A percentile compares a stretch with the other conserved stretches of the same genome.
Evolutionary conservation across 2,888 invertebrate genomes (phyloP).

Genomic region (Phortica okadai): DNA sequence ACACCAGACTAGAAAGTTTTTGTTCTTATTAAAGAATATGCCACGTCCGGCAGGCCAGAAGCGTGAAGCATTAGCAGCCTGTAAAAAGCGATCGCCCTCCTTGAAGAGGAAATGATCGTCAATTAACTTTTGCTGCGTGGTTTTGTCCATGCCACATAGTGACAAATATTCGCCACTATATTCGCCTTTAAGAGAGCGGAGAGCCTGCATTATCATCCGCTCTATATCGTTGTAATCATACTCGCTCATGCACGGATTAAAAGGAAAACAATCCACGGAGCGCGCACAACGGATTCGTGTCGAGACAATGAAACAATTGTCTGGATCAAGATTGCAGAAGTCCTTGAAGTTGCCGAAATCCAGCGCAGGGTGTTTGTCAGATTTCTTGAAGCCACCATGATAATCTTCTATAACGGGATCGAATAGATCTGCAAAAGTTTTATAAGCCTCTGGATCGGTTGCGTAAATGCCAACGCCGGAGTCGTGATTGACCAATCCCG

Average conservation of each 20-base stretch:
- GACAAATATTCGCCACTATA: slow-evolving; percentile 95
- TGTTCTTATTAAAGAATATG: slow-evolving; percentile 96
- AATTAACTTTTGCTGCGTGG: slow-evolving; percentile 94
- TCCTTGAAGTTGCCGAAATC: slow-evolving; percentile 94
- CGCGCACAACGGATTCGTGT: slow-evolving; percentile 97
- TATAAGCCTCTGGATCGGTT: slow-evolving; percentile 96
- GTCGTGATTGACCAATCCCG: slow-evolving; percentile 96
- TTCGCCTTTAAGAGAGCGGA: slow-evolving; percentile 88
- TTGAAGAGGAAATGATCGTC: slow-evolving; percentile 98
- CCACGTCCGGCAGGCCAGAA: slow-evolving; percentile 98
- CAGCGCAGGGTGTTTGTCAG: slow-evolving; percentile 93
- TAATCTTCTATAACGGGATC: slow-evolving; percentile 98
- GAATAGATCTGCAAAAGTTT: slow-evolving; percentile 92
- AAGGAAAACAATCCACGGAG: slow-evolving; percentile 94
- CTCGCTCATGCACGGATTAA: slow-evolving; percentile 97
- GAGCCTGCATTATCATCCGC: slow-evolving; percentile 86
- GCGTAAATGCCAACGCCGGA: slow-evolving; percentile 98
- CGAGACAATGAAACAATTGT: slow-evolving; percentile 91
- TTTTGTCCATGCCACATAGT: slow-evolving; percentile 94
- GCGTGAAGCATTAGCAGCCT: slow-evolving; percentile 94
- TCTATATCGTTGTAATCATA: slow-evolving; percentile 98
- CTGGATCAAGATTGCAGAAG: slow-evolving; percentile 94
- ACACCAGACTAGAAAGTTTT: slow-evolving; percentile 98
- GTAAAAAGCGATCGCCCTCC: slow-evolving; percentile 87
- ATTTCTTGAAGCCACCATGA: slow-evolving; percentile 94